Conservation (phyloP, 2,888 invertebrate genomes). For the Agrotis segetum region DNA sequence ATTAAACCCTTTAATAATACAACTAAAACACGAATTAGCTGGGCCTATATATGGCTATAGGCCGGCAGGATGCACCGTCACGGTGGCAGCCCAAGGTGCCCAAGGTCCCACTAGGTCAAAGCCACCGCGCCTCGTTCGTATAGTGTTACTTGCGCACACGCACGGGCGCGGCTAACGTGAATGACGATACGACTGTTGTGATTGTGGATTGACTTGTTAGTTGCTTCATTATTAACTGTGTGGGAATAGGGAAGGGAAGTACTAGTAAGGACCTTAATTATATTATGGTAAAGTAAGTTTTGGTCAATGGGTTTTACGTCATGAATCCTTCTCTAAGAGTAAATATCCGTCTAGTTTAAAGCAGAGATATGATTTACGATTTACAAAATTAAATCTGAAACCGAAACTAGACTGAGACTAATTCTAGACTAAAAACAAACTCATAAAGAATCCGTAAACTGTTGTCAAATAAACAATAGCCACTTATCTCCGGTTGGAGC, state of each 20-base stretch:
- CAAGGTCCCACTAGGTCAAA: slow-evolving; percentile 74
- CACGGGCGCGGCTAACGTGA: slow-evolving; percentile 37
- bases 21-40: slow-evolving; percentile 34
- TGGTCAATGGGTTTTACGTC: not conserved
- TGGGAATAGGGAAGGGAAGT: slow-evolving; percentile 12
- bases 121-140: slow-evolving; percentile 68
- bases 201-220: slow-evolving; percentile 47
- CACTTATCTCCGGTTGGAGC: slow-evolving; percentile 40
- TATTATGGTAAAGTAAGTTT: not conserved
- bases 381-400: not conserved
- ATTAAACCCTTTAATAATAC: slow-evolving; percentile 31
- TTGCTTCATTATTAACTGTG: slow-evolving; percentile 54
- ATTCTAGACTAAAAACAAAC: slow-evolving; percentile 20
- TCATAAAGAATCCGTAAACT: slow-evolving; percentile 27
- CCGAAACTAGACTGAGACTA: slow-evolving; percentile 14
- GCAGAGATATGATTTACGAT: not conserved
- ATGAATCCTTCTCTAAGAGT: not conserved
- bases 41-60: slow-evolving; percentile 26
- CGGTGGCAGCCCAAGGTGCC: slow-evolving; percentile 71
- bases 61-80: slow-evolving; percentile 71
- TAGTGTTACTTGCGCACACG: slow-evolving; percentile 59
- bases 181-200: slow-evolving; percentile 43
- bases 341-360: not conserved
- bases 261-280: slow-evolving; percentile 10
- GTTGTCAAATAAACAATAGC: slow-evolving; percentile 50